A percentile compares a stretch with the other conserved stretches of the same genome.
Evolutionary conservation across 2,888 invertebrate species (phyloP).

Genomic region (Eupithecia vulgata): DNA sequence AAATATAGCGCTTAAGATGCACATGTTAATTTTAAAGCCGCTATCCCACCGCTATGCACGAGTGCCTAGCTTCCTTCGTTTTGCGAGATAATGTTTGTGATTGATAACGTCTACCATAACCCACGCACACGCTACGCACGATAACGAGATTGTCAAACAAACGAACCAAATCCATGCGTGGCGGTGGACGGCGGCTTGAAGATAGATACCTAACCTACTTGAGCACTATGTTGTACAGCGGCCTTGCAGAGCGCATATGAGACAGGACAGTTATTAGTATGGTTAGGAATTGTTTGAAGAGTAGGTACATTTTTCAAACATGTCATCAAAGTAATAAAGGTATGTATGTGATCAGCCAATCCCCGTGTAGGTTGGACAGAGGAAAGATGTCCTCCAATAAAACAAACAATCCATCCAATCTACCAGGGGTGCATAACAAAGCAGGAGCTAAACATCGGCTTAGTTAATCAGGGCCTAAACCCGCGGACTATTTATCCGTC

Average conservation of each 20-base stretch:
- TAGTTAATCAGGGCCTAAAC: conserved; percentile 78
- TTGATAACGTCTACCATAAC: too few relatives aligned
- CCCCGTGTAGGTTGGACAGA: not conserved
- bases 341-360: not conserved
- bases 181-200: too few relatives aligned
- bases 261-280: not conserved
- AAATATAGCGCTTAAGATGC: too few relatives aligned
- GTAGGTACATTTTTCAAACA: not conserved
- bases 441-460: conserved; percentile 67
- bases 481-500: conserved; percentile 71
- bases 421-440: conserved; percentile 76
- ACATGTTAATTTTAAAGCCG: too few relatives aligned
- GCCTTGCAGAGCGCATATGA: not conserved
- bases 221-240: too few relatives aligned
- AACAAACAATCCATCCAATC: conserved; percentile 45
- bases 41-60: too few relatives aligned
- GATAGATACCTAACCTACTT: too few relatives aligned
- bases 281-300: not conserved
- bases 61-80: too few relatives aligned
- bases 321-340: not conserved
- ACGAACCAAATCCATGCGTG: too few relatives aligned
- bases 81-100: too few relatives aligned
- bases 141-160: too few relatives aligned
- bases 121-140: too few relatives aligned
- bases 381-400: conserved; percentile 14